A percentile compares a stretch with the other conserved stretches of the same genome.
Evolutionary conservation across 2,888 invertebrate species (phyloP).

Genomic region (Ectemnius cavifrons): DNA sequence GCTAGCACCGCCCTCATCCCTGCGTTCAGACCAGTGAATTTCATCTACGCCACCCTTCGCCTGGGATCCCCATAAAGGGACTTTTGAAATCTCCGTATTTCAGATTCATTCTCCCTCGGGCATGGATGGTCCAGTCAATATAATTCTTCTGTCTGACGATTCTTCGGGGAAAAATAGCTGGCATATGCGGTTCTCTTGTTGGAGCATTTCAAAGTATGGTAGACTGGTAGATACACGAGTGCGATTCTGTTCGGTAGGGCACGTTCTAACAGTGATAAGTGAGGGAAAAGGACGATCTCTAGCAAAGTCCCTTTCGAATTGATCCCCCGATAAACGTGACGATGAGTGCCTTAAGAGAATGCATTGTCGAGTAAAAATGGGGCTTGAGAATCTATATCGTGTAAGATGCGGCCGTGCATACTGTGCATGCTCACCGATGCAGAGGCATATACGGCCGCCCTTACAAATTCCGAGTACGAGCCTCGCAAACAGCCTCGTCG

Average conservation of each 20-base stretch:
- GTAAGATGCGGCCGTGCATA: too few species aligned
- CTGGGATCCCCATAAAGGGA: background rate
- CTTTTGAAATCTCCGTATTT: conserved; percentile 36
- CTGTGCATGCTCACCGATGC: background rate
- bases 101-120: conserved; percentile 10
- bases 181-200: background rate
- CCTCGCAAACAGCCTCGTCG: background rate
- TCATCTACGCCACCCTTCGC: conserved; percentile 29
- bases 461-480: conserved; percentile 45
- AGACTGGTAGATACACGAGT: background rate
- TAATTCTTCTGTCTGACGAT: conserved; percentile 21
- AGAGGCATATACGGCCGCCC: conserved; percentile 10
- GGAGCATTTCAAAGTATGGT: conserved; percentile 7
- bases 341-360: background rate
- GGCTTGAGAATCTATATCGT: conserved; percentile 29
- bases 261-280: too few species aligned
- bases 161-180: conserved; percentile 5
- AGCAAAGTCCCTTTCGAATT: background rate
- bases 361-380: conserved; percentile 12
- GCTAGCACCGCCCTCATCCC: background rate
- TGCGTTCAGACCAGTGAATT: conserved; percentile 15
- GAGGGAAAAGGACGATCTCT: too few species aligned
- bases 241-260: too few species aligned
- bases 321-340: background rate
- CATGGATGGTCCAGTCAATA: conserved; percentile 18